Conservation (phyloP, 1,140 invertebrate species). For the Ceratina calcarata region DNA sequence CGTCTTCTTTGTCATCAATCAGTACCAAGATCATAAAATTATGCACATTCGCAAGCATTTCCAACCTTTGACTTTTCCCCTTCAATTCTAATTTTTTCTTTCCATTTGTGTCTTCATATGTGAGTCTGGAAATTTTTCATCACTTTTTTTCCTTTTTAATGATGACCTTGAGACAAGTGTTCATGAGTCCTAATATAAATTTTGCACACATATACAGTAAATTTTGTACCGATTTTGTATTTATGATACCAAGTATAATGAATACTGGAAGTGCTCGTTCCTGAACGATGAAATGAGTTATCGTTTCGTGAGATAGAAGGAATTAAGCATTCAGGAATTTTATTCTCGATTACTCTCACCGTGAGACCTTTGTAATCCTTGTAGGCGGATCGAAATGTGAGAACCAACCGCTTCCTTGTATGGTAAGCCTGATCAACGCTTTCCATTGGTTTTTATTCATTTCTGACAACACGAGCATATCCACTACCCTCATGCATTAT, state of each 20-base stretch:
- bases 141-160: too few species aligned
- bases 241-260: too few species aligned
- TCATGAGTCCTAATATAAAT: neutral
- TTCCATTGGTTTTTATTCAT: conserved; percentile 48
- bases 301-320: conserved; percentile 6
- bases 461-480: conserved; percentile 13
- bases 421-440: conserved; percentile 49
- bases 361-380: conserved; percentile 50
- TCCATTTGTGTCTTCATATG: neutral
- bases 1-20: neutral
- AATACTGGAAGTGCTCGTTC: neutral
- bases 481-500: neutral
- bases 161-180: too few species aligned
- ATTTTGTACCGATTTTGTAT: too few species aligned
- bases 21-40: neutral
- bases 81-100: neutral
- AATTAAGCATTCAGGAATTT: conserved; percentile 29
- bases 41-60: neutral
- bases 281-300: neutral
- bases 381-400: conserved; percentile 61
- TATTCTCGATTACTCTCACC: conserved; percentile 43
- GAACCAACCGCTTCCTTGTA: conserved; percentile 59
- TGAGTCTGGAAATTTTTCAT: conserved; percentile 7
- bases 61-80: neutral
- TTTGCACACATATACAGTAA: neutral